Base-by-base conservation (phyloP, 2,888 invertebrate genomes). In the Catocala fraxini region DNA sequence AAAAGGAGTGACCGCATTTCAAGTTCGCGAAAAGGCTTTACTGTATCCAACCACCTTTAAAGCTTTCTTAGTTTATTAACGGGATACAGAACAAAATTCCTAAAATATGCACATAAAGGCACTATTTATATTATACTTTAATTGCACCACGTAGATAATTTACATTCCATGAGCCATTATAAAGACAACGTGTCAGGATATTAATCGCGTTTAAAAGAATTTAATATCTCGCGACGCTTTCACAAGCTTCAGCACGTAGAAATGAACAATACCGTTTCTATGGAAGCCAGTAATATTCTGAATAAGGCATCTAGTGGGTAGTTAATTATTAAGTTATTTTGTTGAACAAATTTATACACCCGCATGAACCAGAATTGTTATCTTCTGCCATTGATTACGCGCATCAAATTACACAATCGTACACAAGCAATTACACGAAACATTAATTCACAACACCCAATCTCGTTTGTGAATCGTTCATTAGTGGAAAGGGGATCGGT, bases 391-490 rank as follows among this genome's bases (percentile, higher is more conserved):
- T 79, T 81, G 78, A 75, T 78, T 70, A 70, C 77, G 66, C 66
- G 73, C 70, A 71, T 70, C 76, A 82, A 84, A 83, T 83, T 80
- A 82, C 80, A 78, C 77, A 79, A 82, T 83, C 82, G 82, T 82
- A 68, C 76, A 75, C 77, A 81, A 84, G 85, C 88, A 90, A 91
- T 90, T 90, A 90, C 84, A 88, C 86, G 86, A 88, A 89, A 89
- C 89, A 89, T 90, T 87, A 86, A 89, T 86, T 88, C 82, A 78
- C 83, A 81, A 81, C 87, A 85, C 77, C 81, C 84, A 86, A 87
- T 88, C 88, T 88, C 85, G 84, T 87, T 87, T 84, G 84, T 86
- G 87, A 89, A 89, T 89, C 89, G 86, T 89, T 90, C 87, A 88
- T 89, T 89, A 89, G 88, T 82, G 84, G 85, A 83, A 85, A 80